Percentiles rank a stretch among this genome's conserved stretches.
Conservation (phyloP, 2,797 vertebrate species). For the Cirrhinus mrigala region DNA sequence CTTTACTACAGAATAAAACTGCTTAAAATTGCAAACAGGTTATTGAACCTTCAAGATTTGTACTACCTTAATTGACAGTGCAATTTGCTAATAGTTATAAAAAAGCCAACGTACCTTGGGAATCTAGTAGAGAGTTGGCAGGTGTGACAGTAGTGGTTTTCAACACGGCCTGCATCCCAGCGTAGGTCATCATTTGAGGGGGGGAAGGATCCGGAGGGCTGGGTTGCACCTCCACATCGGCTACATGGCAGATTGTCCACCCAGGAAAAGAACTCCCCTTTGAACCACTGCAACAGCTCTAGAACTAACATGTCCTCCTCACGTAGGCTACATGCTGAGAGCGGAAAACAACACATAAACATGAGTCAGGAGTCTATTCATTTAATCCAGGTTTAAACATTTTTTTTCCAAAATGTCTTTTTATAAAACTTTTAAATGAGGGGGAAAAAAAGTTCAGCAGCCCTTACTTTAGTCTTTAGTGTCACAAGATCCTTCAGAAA, state of each 20-base stretch:
- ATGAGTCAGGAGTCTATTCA: background rate
- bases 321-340: slow-evolving; percentile 80
- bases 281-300: slow-evolving; percentile 95
- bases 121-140: slow-evolving; percentile 89
- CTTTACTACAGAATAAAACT: background rate
- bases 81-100: background rate
- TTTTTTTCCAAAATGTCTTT: background rate
- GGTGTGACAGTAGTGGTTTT: slow-evolving; percentile 89
- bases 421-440: background rate
- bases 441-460: background rate
- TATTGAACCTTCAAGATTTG: background rate
- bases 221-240: slow-evolving; percentile 85
- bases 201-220: slow-evolving; percentile 72
- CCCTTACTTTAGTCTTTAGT: background rate
- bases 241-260: slow-evolving; percentile 88
- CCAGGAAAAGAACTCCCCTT: slow-evolving; percentile 93
- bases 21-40: background rate
- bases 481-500: no score
- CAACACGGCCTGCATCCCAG: slow-evolving; percentile 88
- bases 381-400: background rate
- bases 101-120: slow-evolving; percentile 80
- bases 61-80: background rate
- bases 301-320: slow-evolving; percentile 91
- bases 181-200: slow-evolving; percentile 85
- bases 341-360: background rate